phyloP scores from a whole-genome alignment of 2,113 vertebrate species.

The Zosterops hypoxanthus region DNA sequence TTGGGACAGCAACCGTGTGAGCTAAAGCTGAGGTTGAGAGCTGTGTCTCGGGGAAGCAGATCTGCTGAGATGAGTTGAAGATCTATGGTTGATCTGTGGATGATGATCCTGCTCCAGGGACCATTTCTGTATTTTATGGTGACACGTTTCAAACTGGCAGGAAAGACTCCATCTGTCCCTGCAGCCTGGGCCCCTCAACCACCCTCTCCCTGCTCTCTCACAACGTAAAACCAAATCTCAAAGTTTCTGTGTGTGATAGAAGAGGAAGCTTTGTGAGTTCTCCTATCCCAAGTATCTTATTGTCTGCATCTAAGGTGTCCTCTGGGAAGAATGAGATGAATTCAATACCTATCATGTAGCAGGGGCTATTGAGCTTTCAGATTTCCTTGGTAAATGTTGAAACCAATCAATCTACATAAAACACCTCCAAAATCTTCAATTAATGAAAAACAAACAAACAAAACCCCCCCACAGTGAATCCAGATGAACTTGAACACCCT shows the following conservation, averaged over 20 bases:
- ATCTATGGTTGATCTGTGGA: fast-evolving
- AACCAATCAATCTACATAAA: background rate
- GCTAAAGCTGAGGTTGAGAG: background rate
- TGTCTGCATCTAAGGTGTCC: background rate
- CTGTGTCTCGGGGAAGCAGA: background rate
- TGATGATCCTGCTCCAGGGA: background rate
- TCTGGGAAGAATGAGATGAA: background rate
- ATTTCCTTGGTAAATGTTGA: background rate
- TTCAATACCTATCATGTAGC: background rate
- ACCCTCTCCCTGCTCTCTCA: background rate
- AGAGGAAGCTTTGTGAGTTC: background rate
- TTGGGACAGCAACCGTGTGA: fast-evolving
- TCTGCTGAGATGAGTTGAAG: background rate
- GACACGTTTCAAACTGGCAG: background rate
- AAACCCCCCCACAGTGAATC: background rate
- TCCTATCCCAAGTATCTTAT: background rate
- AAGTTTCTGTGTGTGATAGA: background rate
- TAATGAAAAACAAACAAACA: background rate
- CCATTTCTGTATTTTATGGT: background rate
- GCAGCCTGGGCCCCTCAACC: background rate
- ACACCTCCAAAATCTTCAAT: background rate
- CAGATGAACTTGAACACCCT: background rate
- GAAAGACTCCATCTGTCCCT: background rate
- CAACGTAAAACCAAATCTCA: background rate
- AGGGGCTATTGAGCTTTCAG: background rate